Evolutionary conservation across 2,113 vertebrate genomes (phyloP).

Genomic region (Coptodon bakossiorum): DNA sequence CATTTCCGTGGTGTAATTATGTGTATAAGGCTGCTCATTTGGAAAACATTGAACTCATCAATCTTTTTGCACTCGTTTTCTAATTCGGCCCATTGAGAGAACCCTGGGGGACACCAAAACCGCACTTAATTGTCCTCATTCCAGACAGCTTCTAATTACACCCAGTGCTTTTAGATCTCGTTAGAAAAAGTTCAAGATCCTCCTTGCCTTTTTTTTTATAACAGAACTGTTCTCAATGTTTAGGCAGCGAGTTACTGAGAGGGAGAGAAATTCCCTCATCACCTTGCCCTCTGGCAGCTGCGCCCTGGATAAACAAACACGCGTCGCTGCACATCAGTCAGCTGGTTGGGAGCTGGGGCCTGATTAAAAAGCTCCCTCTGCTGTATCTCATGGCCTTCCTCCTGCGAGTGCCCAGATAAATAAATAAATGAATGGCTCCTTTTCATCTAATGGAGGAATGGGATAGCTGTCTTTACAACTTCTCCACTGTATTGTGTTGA

Average conservation of each 20-base stretch:
- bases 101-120: slow-evolving; percentile 60
- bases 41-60: slow-evolving; percentile 75
- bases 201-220: neutral
- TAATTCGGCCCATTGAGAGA: slow-evolving; percentile 65
- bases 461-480: slow-evolving; percentile 21
- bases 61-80: slow-evolving; percentile 66
- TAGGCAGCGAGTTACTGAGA: neutral
- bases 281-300: slow-evolving; percentile 63
- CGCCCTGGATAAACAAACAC: slow-evolving; percentile 65
- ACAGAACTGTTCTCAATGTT: slow-evolving; percentile 8
- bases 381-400: slow-evolving; percentile 52
- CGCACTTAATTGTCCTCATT: slow-evolving; percentile 71
- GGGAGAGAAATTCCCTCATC: slow-evolving; percentile 44
- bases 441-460: slow-evolving; percentile 25
- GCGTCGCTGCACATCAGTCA: slow-evolving; percentile 55
- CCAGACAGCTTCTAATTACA: slow-evolving; percentile 68
- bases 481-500: slow-evolving; percentile 11
- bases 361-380: slow-evolving; percentile 59
- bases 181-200: slow-evolving; percentile 62
- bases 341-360: slow-evolving; percentile 37
- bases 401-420: slow-evolving; percentile 44
- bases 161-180: slow-evolving; percentile 57
- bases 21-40: slow-evolving; percentile 71
- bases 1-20: slow-evolving; percentile 72
- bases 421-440: slow-evolving; percentile 54